Evolutionary conservation across 1,140 invertebrate genomes (phyloP).

Genomic region (Aleiodes sp.): DNA sequence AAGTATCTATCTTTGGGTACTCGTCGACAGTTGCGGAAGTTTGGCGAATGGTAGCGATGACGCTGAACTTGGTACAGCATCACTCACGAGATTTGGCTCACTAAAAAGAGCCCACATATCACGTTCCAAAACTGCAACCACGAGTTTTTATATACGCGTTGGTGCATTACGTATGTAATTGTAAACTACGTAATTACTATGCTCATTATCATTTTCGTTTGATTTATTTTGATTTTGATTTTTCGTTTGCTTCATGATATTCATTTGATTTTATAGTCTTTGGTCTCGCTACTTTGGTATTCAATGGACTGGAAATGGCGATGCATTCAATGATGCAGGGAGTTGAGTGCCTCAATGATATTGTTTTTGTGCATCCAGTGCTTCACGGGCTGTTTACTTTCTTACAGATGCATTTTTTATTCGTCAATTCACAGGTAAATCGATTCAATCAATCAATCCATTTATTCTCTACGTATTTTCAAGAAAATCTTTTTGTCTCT

Average conservation of each 20-base stretch:
- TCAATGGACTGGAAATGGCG: conserved; percentile 73
- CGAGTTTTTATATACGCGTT: conserved; percentile 75
- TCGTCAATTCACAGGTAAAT: conserved; percentile 75
- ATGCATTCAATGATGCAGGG: conserved; percentile 72
- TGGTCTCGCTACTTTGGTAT: conserved; percentile 74
- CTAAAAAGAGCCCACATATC: conserved; percentile 70
- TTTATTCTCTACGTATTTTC: not conserved
- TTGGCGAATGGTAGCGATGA: conserved; percentile 53
- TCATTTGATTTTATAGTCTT: conserved; percentile 65
- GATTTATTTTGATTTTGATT: not conserved
- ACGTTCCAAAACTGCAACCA: conserved; percentile 66
- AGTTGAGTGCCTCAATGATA: conserved; percentile 67
- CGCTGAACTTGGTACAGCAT: conserved; percentile 62
- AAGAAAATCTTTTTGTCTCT: not conserved
- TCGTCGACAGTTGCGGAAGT: conserved; percentile 69
- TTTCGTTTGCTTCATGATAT: not conserved
- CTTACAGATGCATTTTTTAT: conserved; percentile 77
- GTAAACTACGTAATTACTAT: not conserved
- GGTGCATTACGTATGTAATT: conserved; percentile 71
- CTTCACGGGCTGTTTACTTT: conserved; percentile 76
- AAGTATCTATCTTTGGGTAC: conserved; percentile 73
- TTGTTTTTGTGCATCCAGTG: conserved; percentile 72
- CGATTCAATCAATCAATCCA: not conserved
- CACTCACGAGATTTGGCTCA: conserved; percentile 68
- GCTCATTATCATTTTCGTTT: conserved; percentile 11